Evolutionary conservation across 1,140 invertebrate genomes (phyloP).

Genomic region (Drosophila nebulosa): DNA sequence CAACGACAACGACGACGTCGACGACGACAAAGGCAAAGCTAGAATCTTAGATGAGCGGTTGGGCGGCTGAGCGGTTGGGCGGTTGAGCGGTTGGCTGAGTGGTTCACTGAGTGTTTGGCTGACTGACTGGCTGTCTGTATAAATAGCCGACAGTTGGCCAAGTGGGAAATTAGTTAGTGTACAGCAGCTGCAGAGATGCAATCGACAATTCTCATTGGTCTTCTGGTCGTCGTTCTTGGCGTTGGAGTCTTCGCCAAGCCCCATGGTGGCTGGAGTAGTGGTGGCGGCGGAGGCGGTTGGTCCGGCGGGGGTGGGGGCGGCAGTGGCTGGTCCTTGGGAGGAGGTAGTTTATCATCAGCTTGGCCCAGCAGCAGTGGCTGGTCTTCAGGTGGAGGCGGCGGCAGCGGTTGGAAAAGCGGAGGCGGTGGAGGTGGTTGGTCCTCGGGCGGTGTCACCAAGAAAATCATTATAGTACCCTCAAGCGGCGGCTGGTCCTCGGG

Average conservation of each 20-base stretch:
- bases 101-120: conserved; percentile 7
- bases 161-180: conserved; percentile 66
- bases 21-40: background rate
- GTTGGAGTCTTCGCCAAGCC: conserved; percentile 44
- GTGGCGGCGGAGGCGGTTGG: conserved; percentile 12
- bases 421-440: conserved; percentile 32
- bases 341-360: conserved; percentile 19
- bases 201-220: conserved; percentile 41
- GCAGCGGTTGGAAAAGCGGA: conserved; percentile 16
- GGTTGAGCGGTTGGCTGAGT: conserved; percentile 27
- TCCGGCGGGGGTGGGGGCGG: conserved; percentile 18
- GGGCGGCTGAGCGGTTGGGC: background rate
- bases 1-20: too few species aligned
- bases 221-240: conserved; percentile 34
- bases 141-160: conserved; percentile 61
- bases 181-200: conserved; percentile 66
- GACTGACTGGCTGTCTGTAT: conserved; percentile 40
- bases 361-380: conserved; percentile 44
- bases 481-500: conserved; percentile 31
- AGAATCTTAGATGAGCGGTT: conserved; percentile 52
- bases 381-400: conserved; percentile 24
- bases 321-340: conserved; percentile 12
- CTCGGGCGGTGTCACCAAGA: conserved; percentile 17
- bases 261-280: conserved; percentile 48
- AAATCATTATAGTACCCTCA: too few species aligned